Percentiles rank a stretch among this genome's conserved stretches.
These are phyloP conservation scores for Heteromurus nitidus DNA, from an alignment of 2,888 invertebrate genomes.

Conservation along the genomic window DNA sequence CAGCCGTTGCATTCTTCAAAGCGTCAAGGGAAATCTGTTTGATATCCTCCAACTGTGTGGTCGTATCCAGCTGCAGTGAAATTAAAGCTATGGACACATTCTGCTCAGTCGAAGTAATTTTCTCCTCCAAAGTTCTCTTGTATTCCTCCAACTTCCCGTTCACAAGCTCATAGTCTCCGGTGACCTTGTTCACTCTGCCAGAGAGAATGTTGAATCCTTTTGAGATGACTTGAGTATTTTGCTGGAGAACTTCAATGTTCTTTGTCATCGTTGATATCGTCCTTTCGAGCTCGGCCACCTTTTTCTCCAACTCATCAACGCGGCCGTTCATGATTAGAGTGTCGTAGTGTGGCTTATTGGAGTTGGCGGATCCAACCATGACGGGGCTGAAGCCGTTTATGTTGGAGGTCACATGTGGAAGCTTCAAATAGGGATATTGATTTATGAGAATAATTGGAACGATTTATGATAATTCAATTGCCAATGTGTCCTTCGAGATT, in stretches of 20 bases:
- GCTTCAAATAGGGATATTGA: not conserved
- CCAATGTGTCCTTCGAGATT: no score
- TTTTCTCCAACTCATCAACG: conserved; percentile 55
- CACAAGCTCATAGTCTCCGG: conserved; percentile 62
- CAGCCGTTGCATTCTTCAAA: conserved; percentile 38
- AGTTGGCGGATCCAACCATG: conserved; percentile 20
- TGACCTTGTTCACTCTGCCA: conserved; percentile 63
- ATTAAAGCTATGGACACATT: conserved; percentile 50
- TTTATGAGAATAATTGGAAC: not conserved
- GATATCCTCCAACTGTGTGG: conserved; percentile 33
- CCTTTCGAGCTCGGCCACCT: conserved; percentile 52
- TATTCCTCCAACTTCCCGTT: conserved; percentile 49
- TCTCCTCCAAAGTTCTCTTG: conserved; percentile 42
- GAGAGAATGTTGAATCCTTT: conserved; percentile 69
- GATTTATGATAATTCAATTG: no score
- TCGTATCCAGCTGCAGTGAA: conserved; percentile 42
- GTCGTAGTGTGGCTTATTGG: conserved; percentile 47
- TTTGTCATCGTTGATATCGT: conserved; percentile 54
- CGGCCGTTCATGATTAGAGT: conserved; percentile 39
- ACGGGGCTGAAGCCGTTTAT: conserved; percentile 44
- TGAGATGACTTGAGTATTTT: conserved; percentile 69
- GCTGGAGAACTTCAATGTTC: conserved; percentile 67
- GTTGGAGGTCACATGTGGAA: conserved; percentile 28
- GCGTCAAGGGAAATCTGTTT: conserved; percentile 37
- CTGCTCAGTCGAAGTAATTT: conserved; percentile 50